Percentiles rank a stretch among this genome's conserved stretches.
Evolutionary conservation across 2,797 vertebrate species (phyloP).

Genomic region (Miichthys miiuy): DNA sequence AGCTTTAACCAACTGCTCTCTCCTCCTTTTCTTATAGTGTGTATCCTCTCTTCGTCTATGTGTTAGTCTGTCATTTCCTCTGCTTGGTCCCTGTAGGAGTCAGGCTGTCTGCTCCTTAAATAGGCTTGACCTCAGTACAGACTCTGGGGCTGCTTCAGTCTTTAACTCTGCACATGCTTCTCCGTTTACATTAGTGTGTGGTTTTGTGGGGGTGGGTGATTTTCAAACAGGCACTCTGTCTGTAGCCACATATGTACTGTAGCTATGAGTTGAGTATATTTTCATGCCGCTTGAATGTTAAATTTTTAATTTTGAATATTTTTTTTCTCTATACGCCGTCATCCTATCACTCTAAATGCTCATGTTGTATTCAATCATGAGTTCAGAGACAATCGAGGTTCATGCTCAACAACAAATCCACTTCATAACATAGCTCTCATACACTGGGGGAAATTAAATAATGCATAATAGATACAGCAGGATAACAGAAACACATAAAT

Average conservation of each 20-base stretch:
- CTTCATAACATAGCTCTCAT: constrained; percentile 33
- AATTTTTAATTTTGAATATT: constrained; percentile 48
- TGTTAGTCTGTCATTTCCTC: constrained; percentile 77
- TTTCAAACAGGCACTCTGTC: constrained; percentile 40
- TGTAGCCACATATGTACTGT: constrained; percentile 37
- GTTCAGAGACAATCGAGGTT: constrained; percentile 38
- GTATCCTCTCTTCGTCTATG: constrained; percentile 43
- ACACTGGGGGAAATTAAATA: constrained; percentile 45
- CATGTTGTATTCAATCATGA: constrained; percentile 40
- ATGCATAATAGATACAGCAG: constrained; percentile 54
- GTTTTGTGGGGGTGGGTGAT: constrained; percentile 59
- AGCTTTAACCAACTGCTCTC: constrained; percentile 45
- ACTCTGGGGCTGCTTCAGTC: constrained; percentile 71
- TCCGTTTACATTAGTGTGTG: constrained; percentile 73
- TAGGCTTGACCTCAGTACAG: constrained; percentile 84
- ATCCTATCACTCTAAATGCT: constrained; percentile 24
- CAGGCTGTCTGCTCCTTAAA: constrained; percentile 86
- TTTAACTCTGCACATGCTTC: constrained; percentile 73
- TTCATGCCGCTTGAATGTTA: constrained; percentile 25
- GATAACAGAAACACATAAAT: constrained; percentile 58
- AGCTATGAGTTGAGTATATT: constrained; percentile 5
- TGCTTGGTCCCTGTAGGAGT: constrained; percentile 79
- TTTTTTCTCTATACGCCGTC: constrained; percentile 19
- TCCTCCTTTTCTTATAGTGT: constrained; percentile 24
- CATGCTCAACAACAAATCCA: constrained; percentile 40